phyloP scores from a whole-genome alignment of 2,888 invertebrate genomes.

The Phragmatobia fuliginosa region DNA sequence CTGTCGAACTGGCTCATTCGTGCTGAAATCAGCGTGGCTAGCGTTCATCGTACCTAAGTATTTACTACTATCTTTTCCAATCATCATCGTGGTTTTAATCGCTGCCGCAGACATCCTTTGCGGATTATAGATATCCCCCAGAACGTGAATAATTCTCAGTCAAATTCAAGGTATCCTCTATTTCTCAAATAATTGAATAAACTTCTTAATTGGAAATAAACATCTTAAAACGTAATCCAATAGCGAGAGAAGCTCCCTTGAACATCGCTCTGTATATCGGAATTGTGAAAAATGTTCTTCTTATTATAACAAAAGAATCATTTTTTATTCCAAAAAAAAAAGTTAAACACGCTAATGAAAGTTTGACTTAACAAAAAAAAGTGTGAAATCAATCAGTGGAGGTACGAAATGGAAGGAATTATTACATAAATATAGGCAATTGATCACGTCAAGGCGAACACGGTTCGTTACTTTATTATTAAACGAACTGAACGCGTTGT shows the following conservation, averaged over 20 bases:
- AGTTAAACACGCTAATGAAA: background rate
- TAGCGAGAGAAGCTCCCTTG: too few relatives aligned
- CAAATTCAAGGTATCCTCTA: too few relatives aligned
- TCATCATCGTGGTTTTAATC: too few relatives aligned
- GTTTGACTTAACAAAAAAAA: slow-evolving; percentile 1
- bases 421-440: slow-evolving; percentile 21
- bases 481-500: slow-evolving; percentile 41
- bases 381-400: slow-evolving; percentile 12
- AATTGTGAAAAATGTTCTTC: background rate
- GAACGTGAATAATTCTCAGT: too few relatives aligned
- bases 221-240: background rate
- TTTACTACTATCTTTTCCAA: too few relatives aligned
- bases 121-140: too few relatives aligned
- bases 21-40: too few relatives aligned
- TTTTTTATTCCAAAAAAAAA: background rate
- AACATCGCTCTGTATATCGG: background rate
- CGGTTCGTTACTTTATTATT: slow-evolving; percentile 41
- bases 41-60: too few relatives aligned
- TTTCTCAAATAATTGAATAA: too few relatives aligned
- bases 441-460: slow-evolving; percentile 38
- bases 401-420: slow-evolving; percentile 8
- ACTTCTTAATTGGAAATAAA: background rate
- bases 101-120: too few relatives aligned
- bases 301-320: background rate
- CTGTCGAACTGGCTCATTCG: too few relatives aligned